phyloP scores from a whole-genome alignment of 2,888 invertebrate genomes.

The Alloscopus bannaensis region DNA sequence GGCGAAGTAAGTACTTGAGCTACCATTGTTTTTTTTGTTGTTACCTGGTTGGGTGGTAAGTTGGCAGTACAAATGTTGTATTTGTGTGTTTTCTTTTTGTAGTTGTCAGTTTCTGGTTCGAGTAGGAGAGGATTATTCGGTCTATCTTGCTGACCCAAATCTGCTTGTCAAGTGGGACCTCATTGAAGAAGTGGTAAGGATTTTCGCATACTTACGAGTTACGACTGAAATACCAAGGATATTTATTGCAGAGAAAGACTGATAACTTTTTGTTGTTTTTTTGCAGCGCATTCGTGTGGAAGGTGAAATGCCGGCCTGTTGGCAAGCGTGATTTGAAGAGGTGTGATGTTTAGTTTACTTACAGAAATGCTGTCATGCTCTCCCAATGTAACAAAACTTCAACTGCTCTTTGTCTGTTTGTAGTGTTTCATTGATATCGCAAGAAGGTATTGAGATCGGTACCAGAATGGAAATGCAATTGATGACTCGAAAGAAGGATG shows the following conservation, averaged over 20 bases:
- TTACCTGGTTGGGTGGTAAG: no score
- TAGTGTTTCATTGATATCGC: slow-evolving; percentile 81
- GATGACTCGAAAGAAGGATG: slow-evolving; percentile 88
- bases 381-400: neutral
- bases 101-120: slow-evolving; percentile 97
- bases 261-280: neutral
- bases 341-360: no score
- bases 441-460: slow-evolving; percentile 79
- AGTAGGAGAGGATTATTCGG: slow-evolving; percentile 85
- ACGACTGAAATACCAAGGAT: neutral
- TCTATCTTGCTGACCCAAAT: slow-evolving; percentile 89
- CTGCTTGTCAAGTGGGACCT: slow-evolving; percentile 92
- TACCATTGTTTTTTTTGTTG: slow-evolving; percentile 5
- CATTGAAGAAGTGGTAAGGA: slow-evolving; percentile 92
- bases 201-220: neutral
- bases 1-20: slow-evolving; percentile 84
- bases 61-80: no score
- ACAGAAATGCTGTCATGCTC: no score
- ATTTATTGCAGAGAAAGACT: neutral
- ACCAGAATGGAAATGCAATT: slow-evolving; percentile 86
- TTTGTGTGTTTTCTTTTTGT: no score
- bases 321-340: slow-evolving; percentile 89
- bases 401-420: neutral
- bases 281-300: slow-evolving; percentile 58
- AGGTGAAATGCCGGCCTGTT: slow-evolving; percentile 81